Evolutionary conservation across 2,888 invertebrate species (phyloP).

Genomic region (Leptothorax acervorum): DNA sequence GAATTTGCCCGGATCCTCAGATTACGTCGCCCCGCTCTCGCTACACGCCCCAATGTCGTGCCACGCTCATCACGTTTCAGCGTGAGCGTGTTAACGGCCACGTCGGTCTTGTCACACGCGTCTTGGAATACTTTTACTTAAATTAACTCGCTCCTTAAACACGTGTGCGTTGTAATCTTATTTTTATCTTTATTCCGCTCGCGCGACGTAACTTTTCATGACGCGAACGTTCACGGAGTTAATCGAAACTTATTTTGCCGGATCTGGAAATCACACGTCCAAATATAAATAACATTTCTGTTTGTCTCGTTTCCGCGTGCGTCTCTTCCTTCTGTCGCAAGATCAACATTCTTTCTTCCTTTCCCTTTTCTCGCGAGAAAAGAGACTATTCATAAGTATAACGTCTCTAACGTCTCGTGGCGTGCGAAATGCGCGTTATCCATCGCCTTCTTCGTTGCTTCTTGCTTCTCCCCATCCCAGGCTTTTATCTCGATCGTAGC

Average conservation of each 20-base stretch:
- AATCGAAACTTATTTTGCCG: not conserved
- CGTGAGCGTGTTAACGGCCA: slow-evolving; percentile 57
- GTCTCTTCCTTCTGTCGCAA: slow-evolving; percentile 17
- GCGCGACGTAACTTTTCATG: not conserved
- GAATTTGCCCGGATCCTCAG: slow-evolving; percentile 42
- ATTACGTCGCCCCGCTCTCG: slow-evolving; percentile 35
- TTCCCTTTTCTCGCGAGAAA: slow-evolving; percentile 6
- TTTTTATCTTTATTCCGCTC: slow-evolving; percentile 14
- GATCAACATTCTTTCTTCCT: not conserved
- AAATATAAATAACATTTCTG: not conserved
- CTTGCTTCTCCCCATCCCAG: slow-evolving; percentile 11
- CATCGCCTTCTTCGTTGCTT: slow-evolving; percentile 31
- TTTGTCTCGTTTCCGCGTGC: slow-evolving; percentile 46
- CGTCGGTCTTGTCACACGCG: slow-evolving; percentile 61
- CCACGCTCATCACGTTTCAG: slow-evolving; percentile 59
- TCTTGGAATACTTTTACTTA: slow-evolving; percentile 52
- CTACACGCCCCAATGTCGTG: slow-evolving; percentile 44
- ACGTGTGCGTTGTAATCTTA: not conserved
- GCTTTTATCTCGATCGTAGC: slow-evolving; percentile 45
- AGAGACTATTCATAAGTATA: slow-evolving; percentile 44
- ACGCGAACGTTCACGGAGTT: not conserved
- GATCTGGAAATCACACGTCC: not conserved
- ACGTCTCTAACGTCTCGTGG: slow-evolving; percentile 32
- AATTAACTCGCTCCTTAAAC: not conserved
- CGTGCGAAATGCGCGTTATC: slow-evolving; percentile 49